phyloP scores from a whole-genome alignment of 2,888 invertebrate genomes.

The Torymus aiolomorphi region DNA sequence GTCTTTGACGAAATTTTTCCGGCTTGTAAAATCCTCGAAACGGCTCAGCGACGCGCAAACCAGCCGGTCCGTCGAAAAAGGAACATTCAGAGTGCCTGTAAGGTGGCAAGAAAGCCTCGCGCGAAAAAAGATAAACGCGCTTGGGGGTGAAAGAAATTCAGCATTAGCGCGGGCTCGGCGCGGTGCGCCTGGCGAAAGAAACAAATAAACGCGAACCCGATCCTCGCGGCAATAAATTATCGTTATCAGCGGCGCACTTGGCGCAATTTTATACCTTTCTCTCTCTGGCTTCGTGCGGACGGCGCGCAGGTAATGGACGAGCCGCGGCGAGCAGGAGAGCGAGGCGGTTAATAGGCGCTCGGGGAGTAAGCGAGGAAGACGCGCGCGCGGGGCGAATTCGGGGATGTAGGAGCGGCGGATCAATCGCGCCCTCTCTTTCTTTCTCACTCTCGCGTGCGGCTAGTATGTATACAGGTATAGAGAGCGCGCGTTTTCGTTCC shows the following conservation, averaged over 20 bases:
- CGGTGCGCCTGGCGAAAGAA: not conserved
- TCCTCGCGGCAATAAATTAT: slow-evolving; percentile 52
- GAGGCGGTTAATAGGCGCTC: slow-evolving; percentile 40
- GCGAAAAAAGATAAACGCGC: not conserved
- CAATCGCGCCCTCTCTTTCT: slow-evolving; percentile 41
- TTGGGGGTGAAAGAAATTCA: slow-evolving; percentile 23
- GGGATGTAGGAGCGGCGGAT: slow-evolving; percentile 45
- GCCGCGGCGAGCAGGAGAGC: not conserved
- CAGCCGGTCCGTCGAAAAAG: too few species aligned
- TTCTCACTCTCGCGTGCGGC: slow-evolving; percentile 9
- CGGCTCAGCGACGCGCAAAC: too few species aligned
- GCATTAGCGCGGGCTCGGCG: not conserved
- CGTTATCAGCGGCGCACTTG: slow-evolving; percentile 50
- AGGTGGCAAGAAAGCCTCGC: not conserved
- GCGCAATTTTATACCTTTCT: slow-evolving; percentile 50
- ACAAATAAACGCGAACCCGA: slow-evolving; percentile 33
- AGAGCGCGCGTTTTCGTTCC: too few species aligned
- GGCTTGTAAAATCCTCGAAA: too few species aligned
- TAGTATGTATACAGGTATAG: too few species aligned
- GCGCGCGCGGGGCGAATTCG: slow-evolving; percentile 36
- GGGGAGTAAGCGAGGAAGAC: slow-evolving; percentile 11
- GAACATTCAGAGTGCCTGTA: too few species aligned
- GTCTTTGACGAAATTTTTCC: too few species aligned
- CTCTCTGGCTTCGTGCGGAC: not conserved
- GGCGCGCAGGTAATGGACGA: not conserved